Evolutionary conservation across 2,888 invertebrate species (phyloP), one percentile per base, ranked within the genome.

Genomic region (Schrankia costaestrigalis): DNA sequence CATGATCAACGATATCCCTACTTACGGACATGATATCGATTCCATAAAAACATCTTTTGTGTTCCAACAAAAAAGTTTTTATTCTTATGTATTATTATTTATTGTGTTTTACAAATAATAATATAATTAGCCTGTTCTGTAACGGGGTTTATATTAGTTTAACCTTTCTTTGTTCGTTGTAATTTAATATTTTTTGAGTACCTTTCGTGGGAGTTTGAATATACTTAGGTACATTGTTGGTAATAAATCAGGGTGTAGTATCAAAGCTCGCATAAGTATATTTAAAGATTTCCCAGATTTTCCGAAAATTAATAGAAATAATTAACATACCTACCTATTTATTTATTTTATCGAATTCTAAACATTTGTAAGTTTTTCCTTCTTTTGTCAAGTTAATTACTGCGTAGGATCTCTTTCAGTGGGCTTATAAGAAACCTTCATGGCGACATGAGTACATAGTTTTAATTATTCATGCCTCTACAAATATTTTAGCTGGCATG

Each of bases 161-260:
- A 71, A 71, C 75, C 65, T 68, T 67, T 72, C 67, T 68, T 84
- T 84, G 79, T 77, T 61, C 53, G 58, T 57, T 63, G 86, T 85
- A 86, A 87, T 85, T 82, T 83, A 83, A 87, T 86, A 81, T 81
- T 84, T 84, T 85, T 84, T 85, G 55, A 54, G 14, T n/a, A n/a
- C n/a, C n/a, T 66, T 63, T 69, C 72, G 75, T 76, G 74, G 71
- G 75, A 53, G 72, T 52, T 41, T 17, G 31, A 69, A 73, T 74
- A 78, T 75, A 65, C 62, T 56, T 51, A 44, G 45, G 61, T 66
- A 70, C 76, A 73, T n/a, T n/a, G n/a, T n/a, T n/a, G 71, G 76
- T 47, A 56, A 64, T 62, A 52, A 53, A 63, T 59, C 47, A 60
- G 58, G 58, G 63, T 66, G 66, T 48, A 63, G 56, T 53, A 58